Percentiles rank a stretch among this genome's conserved stretches.
Conservation (phyloP, 2,797 vertebrate species). For the Danio tinwini region DNA sequence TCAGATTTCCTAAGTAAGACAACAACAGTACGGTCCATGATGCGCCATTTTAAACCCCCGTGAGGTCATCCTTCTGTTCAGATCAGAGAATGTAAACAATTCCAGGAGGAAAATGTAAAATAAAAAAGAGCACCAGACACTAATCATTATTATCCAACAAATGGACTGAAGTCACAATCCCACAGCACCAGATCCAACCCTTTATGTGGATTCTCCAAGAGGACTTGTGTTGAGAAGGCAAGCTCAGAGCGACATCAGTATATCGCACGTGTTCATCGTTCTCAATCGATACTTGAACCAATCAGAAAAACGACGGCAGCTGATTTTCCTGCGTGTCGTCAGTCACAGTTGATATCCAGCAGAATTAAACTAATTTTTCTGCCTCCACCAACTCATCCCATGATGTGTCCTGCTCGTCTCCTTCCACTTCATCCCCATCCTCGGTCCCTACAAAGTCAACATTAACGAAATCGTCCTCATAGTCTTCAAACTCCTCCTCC, state of each 20-base stretch:
- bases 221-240: conserved; percentile 73
- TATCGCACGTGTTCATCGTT: conserved; percentile 32
- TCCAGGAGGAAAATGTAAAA: conserved; percentile 65
- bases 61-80: conserved; percentile 56
- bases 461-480: conserved; percentile 61
- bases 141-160: conserved; percentile 72
- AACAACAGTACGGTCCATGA: conserved; percentile 24
- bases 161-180: conserved; percentile 69
- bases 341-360: not conserved
- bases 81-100: conserved; percentile 80
- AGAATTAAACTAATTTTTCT: conserved; percentile 61
- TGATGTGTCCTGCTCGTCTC: conserved; percentile 68
- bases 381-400: conserved; percentile 62
- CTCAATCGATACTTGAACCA: conserved; percentile 68
- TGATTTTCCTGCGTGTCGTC: conserved; percentile 12
- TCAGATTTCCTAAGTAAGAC: conserved; percentile 17
- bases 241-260: conserved; percentile 66
- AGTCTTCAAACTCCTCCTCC: conserved; percentile 55
- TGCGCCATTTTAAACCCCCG: conserved; percentile 53
- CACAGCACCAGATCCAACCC: conserved; percentile 78
- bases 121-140: conserved; percentile 80
- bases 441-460: conserved; percentile 65
- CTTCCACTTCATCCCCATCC: conserved; percentile 68
- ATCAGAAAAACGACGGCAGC: conserved; percentile 51
- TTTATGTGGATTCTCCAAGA: conserved; percentile 63